These are phyloP conservation scores for Phataginus tetradactyla DNA, from an alignment of 2,797 vertebrate species.

Conservation along the genomic window DNA sequence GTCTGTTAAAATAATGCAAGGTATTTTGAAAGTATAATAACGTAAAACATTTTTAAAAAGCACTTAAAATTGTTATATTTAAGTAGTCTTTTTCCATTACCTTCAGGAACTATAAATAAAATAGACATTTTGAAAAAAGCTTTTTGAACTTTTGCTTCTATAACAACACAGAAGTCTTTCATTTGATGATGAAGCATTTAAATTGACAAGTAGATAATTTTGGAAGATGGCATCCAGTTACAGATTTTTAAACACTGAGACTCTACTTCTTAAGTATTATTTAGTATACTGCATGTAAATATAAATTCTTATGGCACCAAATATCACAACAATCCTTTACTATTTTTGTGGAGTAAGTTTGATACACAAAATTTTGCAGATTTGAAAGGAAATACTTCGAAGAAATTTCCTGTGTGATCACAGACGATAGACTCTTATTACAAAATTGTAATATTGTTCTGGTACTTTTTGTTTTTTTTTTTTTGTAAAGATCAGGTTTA, in stretches of 20 bases:
- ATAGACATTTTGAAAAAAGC: background rate
- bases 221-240: background rate
- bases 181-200: constrained; percentile 27
- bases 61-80: background rate
- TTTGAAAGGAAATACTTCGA: constrained; percentile 49
- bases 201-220: constrained; percentile 13
- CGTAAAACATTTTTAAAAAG: too few species aligned
- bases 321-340: background rate
- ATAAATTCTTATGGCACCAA: constrained; percentile 14
- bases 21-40: background rate
- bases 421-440: background rate
- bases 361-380: background rate
- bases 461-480: too few species aligned
- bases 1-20: constrained; percentile 37
- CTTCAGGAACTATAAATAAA: constrained; percentile 30
- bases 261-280: background rate
- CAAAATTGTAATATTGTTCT: background rate
- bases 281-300: background rate
- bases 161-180: background rate
- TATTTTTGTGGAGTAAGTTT: constrained; percentile 4
- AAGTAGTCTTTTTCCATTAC: background rate
- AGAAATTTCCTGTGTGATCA: constrained; percentile 40
- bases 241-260: background rate
- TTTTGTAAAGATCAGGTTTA: background rate
- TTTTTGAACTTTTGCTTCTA: background rate